Percentiles rank a stretch among this genome's conserved stretches.
Conservation (phyloP, 2,797 vertebrate species). For the Darevskia nairensis region DNA sequence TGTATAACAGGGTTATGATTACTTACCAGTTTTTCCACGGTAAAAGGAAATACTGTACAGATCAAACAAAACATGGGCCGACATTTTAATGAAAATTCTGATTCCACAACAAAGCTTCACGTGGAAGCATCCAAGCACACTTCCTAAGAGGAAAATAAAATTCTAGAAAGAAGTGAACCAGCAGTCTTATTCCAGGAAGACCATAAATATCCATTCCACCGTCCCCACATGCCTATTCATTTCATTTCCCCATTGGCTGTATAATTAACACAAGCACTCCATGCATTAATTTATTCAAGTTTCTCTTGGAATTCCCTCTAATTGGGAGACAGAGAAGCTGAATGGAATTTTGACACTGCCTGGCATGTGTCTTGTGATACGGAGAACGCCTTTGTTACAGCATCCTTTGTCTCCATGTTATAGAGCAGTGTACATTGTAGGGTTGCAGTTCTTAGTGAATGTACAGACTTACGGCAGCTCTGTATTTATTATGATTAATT, state of each 20-base stretch:
- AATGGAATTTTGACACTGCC: neutral
- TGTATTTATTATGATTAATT: neutral
- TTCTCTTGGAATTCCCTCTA: neutral
- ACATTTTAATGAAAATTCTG: too few species aligned
- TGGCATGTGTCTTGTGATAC: neutral
- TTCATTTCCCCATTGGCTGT: neutral
- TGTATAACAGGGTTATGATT: too few species aligned
- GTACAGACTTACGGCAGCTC: neutral
- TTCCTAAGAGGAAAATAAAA: neutral
- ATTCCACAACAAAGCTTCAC: too few species aligned
- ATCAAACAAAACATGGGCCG: too few species aligned
- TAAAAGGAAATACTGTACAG: too few species aligned
- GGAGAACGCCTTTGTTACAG: neutral
- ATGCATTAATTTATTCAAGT: neutral
- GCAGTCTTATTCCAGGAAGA: neutral
- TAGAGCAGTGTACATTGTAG: neutral
- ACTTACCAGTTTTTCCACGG: too few species aligned
- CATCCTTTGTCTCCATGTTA: neutral
- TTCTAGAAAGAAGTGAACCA: neutral
- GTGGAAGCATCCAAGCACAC: neutral
- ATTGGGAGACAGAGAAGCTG: neutral
- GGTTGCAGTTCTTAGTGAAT: neutral
- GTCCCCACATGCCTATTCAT: neutral
- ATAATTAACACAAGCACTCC: neutral
- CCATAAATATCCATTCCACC: neutral